Conservation (phyloP, 2,888 invertebrate genomes). For the Drosophila paramelanica region DNA sequence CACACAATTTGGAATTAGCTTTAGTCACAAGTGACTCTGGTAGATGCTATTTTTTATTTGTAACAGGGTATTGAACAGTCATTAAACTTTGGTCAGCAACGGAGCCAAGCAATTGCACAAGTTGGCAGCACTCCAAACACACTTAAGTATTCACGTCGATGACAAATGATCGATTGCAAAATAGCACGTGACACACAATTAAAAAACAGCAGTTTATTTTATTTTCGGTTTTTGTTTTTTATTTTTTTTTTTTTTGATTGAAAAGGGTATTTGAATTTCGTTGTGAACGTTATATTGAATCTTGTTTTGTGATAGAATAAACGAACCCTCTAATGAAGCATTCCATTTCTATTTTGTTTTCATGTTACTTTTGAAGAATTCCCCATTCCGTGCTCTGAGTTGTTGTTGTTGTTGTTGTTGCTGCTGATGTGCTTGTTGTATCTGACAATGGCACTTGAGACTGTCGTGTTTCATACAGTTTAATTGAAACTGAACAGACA, state of each 20-base stretch:
- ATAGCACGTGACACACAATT: not conserved
- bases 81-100: not conserved
- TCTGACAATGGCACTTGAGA: constrained; percentile 37
- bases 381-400: constrained; percentile 26
- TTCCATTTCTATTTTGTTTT: constrained; percentile 31
- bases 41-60: too few relatives aligned
- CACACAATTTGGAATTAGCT: too few relatives aligned
- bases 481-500: constrained; percentile 52
- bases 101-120: not conserved
- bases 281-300: too few relatives aligned
- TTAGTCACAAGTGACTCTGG: too few relatives aligned
- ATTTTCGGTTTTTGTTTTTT: not conserved
- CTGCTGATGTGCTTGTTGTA: not conserved
- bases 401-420: constrained; percentile 4
- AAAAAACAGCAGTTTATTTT: not conserved
- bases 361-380: constrained; percentile 45
- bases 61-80: constrained; percentile 23
- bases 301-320: constrained; percentile 12
- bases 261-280: constrained; percentile 32
- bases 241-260: not conserved
- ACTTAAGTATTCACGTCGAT: constrained; percentile 18
- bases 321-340: constrained; percentile 46
- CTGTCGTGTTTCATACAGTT: constrained; percentile 23
- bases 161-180: constrained; percentile 22
- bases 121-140: constrained; percentile 35